These are phyloP conservation scores for Glaucomys volans DNA, from an alignment of 2,113 vertebrate species.

Conservation along the genomic window DNA sequence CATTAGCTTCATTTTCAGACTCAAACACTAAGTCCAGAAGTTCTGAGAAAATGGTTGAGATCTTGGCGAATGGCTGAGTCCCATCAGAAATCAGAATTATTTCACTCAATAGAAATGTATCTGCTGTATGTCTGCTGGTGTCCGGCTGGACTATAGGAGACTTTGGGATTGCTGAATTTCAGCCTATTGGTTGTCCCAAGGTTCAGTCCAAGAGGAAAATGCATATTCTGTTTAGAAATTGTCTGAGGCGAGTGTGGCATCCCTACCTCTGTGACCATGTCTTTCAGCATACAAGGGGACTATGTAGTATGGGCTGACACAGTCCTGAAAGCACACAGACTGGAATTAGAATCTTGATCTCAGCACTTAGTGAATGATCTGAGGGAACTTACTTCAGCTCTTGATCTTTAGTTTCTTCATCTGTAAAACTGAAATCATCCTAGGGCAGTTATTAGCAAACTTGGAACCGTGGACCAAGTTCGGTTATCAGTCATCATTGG, in stretches of 20 bases:
- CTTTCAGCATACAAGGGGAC: background rate
- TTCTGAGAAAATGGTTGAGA: background rate
- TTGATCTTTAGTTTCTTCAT: background rate
- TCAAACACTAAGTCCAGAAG: background rate
- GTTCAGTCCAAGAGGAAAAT: background rate
- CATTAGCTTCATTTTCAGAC: background rate
- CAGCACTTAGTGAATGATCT: background rate
- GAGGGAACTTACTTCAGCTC: background rate
- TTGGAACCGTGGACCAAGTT: no score
- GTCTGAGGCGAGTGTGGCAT: background rate
- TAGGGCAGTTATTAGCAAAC: background rate
- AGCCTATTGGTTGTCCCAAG: background rate
- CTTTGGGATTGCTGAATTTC: background rate
- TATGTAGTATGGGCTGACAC: background rate
- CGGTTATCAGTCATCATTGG: background rate
- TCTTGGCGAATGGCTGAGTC: background rate
- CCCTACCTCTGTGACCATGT: no score
- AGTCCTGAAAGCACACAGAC: background rate
- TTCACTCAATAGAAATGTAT: background rate
- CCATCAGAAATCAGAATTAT: background rate
- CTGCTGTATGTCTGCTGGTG: background rate
- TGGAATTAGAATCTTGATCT: background rate
- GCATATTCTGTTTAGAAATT: background rate
- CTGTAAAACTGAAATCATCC: background rate
- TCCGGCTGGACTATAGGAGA: no score